Percentiles rank a stretch among this genome's conserved stretches.
Evolutionary conservation across 2,113 vertebrate species (phyloP).

Genomic region (Edolisoma coerulescens): DNA sequence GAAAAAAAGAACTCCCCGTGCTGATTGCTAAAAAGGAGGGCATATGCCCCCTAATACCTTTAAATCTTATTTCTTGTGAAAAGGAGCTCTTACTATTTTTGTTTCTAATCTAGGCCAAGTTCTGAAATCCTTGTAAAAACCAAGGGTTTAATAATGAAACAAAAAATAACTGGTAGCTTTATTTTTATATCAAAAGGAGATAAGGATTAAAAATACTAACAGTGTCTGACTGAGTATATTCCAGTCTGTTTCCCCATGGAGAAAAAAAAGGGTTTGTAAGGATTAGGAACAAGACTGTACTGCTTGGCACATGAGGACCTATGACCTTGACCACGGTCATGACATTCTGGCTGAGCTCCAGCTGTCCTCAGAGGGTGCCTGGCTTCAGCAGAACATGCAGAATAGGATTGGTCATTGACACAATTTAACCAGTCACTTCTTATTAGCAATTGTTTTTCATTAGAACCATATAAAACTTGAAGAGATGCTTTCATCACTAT

Average conservation of each 20-base stretch:
- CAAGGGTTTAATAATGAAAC: slow-evolving; percentile 47
- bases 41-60: slow-evolving; percentile 38
- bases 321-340: slow-evolving; percentile 21
- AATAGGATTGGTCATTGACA: slow-evolving; percentile 42
- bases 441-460: slow-evolving; percentile 19
- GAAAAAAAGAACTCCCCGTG: background rate
- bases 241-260: background rate
- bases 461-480: background rate
- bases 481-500: background rate
- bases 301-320: background rate
- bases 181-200: slow-evolving; percentile 55
- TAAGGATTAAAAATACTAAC: slow-evolving; percentile 40
- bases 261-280: background rate
- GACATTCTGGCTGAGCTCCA: slow-evolving; percentile 23
- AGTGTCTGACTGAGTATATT: background rate
- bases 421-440: slow-evolving; percentile 40
- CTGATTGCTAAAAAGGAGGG: slow-evolving; percentile 19
- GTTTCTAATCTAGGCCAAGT: slow-evolving; percentile 56
- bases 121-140: slow-evolving; percentile 59
- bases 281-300: background rate
- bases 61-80: slow-evolving; percentile 38
- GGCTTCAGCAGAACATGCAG: slow-evolving; percentile 18
- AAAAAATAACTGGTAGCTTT: slow-evolving; percentile 47
- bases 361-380: slow-evolving; percentile 24
- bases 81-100: slow-evolving; percentile 54